phyloP scores from a whole-genome alignment of 1,140 invertebrate genomes.

The Aphis craccivora region DNA sequence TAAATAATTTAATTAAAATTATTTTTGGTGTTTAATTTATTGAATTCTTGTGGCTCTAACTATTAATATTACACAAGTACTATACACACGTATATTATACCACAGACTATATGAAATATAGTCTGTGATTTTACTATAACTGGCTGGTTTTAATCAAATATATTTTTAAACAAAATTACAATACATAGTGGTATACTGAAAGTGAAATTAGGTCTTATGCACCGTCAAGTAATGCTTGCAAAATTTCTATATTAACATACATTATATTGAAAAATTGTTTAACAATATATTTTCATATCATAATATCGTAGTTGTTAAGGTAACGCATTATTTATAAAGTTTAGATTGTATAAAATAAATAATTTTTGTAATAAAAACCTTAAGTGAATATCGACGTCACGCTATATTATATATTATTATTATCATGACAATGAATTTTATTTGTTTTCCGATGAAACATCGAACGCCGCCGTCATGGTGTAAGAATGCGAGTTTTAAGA shows the following conservation, averaged over 20 bases:
- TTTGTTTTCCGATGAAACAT: background rate
- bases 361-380: background rate
- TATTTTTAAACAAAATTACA: background rate
- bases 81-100: background rate
- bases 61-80: background rate
- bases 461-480: background rate
- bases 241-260: background rate
- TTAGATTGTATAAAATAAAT: background rate
- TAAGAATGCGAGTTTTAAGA: background rate
- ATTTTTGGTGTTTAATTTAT: background rate
- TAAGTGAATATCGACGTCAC: background rate
- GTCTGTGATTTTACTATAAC: no score
- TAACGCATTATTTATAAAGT: background rate
- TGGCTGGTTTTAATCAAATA: background rate
- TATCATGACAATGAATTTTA: background rate
- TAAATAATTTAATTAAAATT: background rate
- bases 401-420: background rate
- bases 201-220: background rate
- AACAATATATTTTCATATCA: background rate
- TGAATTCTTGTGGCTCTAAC: background rate
- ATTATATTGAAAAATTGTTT: background rate
- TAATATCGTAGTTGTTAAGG: background rate
- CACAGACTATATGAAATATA: no score
- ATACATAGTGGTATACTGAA: background rate
- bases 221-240: background rate